phyloP scores from a whole-genome alignment of 1,140 invertebrate species.

The Araneus ventricosus region DNA sequence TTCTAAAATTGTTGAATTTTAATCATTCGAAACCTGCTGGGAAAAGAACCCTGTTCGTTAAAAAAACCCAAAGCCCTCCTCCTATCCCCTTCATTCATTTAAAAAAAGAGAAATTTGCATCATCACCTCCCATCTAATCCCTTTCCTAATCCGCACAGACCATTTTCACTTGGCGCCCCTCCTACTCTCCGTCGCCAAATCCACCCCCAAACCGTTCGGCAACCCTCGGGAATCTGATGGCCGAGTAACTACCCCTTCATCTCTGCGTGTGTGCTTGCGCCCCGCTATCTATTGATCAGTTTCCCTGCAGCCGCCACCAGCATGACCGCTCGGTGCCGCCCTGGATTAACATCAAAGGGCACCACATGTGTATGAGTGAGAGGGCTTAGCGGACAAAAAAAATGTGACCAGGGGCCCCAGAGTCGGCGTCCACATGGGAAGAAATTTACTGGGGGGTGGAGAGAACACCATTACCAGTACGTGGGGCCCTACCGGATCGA shows the following conservation, averaged over 20 bases:
- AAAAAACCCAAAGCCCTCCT: neutral
- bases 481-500: conserved; percentile 98
- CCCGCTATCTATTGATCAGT: conserved; percentile 11
- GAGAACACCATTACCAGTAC: conserved; percentile 85
- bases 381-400: neutral
- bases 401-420: conserved; percentile 10
- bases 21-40: neutral
- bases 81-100: too few relatives aligned
- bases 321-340: conserved; percentile 13
- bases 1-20: neutral
- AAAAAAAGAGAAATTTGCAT: neutral
- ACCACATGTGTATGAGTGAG: conserved; percentile 33
- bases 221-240: neutral
- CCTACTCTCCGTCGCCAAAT: neutral
- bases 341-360: conserved; percentile 36
- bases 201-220: neutral
- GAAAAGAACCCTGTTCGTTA: too few relatives aligned
- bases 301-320: neutral
- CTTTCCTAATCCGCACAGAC: neutral
- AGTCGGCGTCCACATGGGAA: conserved; percentile 69
- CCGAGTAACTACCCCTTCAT: neutral
- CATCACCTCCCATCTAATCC: neutral
- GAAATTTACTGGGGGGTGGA: conserved; percentile 19
- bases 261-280: neutral
- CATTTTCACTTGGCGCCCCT: neutral